A percentile compares a stretch with the other conserved stretches of the same genome.
phyloP scores from a whole-genome alignment of 2,888 invertebrate species.

The Tenthredo distinguenda region DNA sequence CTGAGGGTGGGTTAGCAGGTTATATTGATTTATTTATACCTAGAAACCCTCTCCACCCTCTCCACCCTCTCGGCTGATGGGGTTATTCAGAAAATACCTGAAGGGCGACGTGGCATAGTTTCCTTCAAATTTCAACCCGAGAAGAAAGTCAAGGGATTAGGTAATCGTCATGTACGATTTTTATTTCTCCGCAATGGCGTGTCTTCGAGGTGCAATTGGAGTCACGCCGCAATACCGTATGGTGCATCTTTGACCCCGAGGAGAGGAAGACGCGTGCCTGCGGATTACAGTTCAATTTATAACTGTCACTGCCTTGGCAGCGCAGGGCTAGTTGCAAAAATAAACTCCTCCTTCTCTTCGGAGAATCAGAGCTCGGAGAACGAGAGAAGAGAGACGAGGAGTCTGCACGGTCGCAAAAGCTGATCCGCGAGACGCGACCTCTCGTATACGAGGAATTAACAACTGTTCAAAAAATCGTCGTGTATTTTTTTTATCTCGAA shows the following conservation, averaged over 20 bases:
- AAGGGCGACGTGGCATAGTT: background rate
- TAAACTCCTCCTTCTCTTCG: constrained; percentile 60
- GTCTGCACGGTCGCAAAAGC: background rate
- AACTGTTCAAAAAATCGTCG: background rate
- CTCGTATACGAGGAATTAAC: background rate
- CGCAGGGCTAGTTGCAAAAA: constrained; percentile 62
- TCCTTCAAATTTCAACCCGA: background rate
- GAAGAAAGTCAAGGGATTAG: background rate
- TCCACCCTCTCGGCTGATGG: constrained; percentile 64
- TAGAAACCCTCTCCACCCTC: constrained; percentile 59
- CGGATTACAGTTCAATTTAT: constrained; percentile 71
- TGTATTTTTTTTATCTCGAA: background rate
- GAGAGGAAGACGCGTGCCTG: constrained; percentile 47
- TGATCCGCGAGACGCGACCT: background rate
- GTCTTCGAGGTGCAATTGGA: constrained; percentile 21
- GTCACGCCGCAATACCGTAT: background rate
- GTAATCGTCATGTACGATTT: background rate
- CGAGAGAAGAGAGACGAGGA: background rate
- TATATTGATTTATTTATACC: constrained; percentile 77
- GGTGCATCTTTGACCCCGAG: constrained; percentile 44
- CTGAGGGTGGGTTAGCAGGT: constrained; percentile 64
- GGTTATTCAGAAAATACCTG: constrained; percentile 71
- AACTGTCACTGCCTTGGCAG: constrained; percentile 64
- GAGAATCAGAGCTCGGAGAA: background rate
- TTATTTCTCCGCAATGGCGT: background rate